Evolutionary conservation across 2,113 vertebrate species (phyloP), one percentile per base, ranked within the genome.

Genomic region (Sinocyclocheilus grahami): DNA sequence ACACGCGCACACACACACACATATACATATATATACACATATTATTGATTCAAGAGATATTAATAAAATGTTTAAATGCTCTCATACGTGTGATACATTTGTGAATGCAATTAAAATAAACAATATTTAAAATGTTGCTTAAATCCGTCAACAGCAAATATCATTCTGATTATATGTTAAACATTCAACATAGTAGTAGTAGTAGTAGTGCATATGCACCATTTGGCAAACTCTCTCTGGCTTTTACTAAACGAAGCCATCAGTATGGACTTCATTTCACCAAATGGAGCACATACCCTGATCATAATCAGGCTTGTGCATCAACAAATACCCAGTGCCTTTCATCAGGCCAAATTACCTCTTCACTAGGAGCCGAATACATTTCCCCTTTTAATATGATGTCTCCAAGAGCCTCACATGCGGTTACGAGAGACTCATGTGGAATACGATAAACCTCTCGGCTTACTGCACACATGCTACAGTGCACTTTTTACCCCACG

Each of bases 401-500:
- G 63, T 75, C 75, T 86, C 42, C 53, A 67, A 86, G 13, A 74
- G 87, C 39, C 27, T 2, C 39, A 7, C 9, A 22, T 76, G 77
- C 6, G 42, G 33, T 30, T 24, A 30, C 14, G 30, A 83, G 51
- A 76, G 77, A 58, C 30, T 58, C 69, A 58, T 27, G 27, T 5
- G 24, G 46, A 62, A 39, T 58, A 1, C 11, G 42, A 85, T 77
- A 62, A 55, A 85, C n/a, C 78, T 81, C 75, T 30, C 30, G 46
- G 22, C 78, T 69, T 14, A 84, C 16, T 9, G 42, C 82, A 42
- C 81, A 78, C 48, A 74, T 30, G 72, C 69, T 83, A 51, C 30
- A 86, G 81, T 86, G 87, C 81, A 84, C 85, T 86, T 84, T 84
- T 84, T 83, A 84, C 83, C 82, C 85, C 76, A 51, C 67, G 42